Percentiles rank a stretch among this genome's conserved stretches.
These are phyloP conservation scores for Anarsia innoxiella DNA, from an alignment of 2,888 invertebrate genomes.

Conservation along the genomic window DNA sequence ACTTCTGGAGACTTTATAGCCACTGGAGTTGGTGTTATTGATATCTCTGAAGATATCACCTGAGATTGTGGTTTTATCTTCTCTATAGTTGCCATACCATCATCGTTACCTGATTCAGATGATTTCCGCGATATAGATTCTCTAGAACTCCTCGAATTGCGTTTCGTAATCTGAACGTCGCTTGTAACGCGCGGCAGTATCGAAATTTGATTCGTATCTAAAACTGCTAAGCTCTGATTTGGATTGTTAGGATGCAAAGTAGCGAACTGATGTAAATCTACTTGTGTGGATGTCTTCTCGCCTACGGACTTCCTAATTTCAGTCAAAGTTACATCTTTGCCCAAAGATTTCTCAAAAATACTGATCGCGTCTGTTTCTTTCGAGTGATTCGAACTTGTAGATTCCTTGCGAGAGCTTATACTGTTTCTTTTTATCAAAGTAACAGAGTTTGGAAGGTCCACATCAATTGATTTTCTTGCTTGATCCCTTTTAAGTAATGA, in stretches of 20 bases:
- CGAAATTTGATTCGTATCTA: constrained; percentile 62
- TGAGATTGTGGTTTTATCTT: constrained; percentile 50
- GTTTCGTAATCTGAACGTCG: constrained; percentile 44
- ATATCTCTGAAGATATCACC: constrained; percentile 35
- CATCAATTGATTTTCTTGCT: constrained; percentile 59
- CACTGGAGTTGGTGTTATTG: constrained; percentile 41
- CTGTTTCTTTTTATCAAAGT: constrained; percentile 68
- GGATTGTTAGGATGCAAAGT: constrained; percentile 50
- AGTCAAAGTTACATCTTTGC: constrained; percentile 67
- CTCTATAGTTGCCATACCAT: constrained; percentile 46
- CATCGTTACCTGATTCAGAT: constrained; percentile 44
- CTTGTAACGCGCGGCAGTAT: constrained; percentile 48
- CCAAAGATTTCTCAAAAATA: constrained; percentile 67
- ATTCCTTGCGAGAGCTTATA: constrained; percentile 61
- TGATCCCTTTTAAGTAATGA: constrained; percentile 70
- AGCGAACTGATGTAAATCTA: constrained; percentile 59
- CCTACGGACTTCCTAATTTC: constrained; percentile 68
- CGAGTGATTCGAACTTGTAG: constrained; percentile 65
- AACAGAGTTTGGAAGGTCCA: constrained; percentile 66
- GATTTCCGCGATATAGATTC: constrained; percentile 50
- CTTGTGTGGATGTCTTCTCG: constrained; percentile 37
- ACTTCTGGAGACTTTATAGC: constrained; percentile 46
- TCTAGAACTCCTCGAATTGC: constrained; percentile 49
- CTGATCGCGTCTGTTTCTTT: constrained; percentile 66
- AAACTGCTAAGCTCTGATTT: constrained; percentile 37